Base-by-base conservation (phyloP, 2,797 vertebrate genomes). In the Gallinago solitaria region DNA sequence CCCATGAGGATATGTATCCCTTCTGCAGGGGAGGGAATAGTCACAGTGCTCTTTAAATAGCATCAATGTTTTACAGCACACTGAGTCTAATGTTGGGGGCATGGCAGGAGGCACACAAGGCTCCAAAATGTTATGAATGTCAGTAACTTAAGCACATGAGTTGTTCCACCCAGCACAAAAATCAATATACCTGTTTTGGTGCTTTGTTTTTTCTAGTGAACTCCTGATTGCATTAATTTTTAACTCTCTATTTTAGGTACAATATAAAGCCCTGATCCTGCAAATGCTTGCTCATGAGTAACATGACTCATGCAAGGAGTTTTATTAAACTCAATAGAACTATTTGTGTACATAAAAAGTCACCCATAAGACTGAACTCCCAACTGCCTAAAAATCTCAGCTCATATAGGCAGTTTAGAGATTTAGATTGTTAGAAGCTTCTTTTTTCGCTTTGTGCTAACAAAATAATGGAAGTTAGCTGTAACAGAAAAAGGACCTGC, bases 21-120 rank as follows among this genome's bases (percentile, higher is more conserved):
- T 94, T 89, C 81, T 95, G 93, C 84, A 89, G 35, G 60, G 75
- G 86, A 75, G 86, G 86, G 54, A 95, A 73, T 4, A 89, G 65
- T 54, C 92, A 68, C 47, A 45, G 1, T 16, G 11, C 80, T 69
- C 83, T 73, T 86, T 90, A 97, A 93, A 96, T 45, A 91, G 88
- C 82, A 90, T 56, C 59, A 33, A 39, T 35, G 90, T 91, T 77
- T 64, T 39, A 83, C 6, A 73, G 77, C 83, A 89, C 81, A 76
- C 73, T 80, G 68, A 59, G 78, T 35, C 64, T 65, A 85, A 91
- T 70, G 87, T 5, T 39, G 59, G 80, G 86, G 82, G 69, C 33
- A 11, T 25, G 80, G 90, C 92, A 91, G 82, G 64, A 69, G 91
- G 89, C 47, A 41, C 13, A 19, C 0, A 2, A 35, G 83, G 74